Conservation (phyloP, 1,140 invertebrate species). For the Lasaia peninsularis region DNA sequence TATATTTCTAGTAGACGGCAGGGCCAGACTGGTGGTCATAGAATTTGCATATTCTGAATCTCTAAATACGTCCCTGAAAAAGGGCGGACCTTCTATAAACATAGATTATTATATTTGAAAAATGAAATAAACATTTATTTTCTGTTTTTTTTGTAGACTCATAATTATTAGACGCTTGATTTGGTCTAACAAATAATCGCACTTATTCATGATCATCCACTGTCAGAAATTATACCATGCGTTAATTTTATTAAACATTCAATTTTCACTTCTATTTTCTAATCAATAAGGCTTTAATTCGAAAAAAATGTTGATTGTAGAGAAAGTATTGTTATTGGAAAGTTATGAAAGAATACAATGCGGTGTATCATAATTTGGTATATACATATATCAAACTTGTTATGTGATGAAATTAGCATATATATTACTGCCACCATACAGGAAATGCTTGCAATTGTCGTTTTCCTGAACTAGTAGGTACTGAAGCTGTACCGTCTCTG, state of each 20-base stretch:
- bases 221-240: slow-evolving; percentile 7
- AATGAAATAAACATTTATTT: neutral
- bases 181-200: slow-evolving; percentile 1
- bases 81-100: no score
- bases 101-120: neutral
- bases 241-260: neutral
- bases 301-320: neutral
- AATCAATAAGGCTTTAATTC: neutral
- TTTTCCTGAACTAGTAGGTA: no score
- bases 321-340: slow-evolving; percentile 8
- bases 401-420: neutral
- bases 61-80: no score
- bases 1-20: no score
- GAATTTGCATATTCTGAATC: no score
- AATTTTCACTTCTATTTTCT: neutral
- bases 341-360: slow-evolving; percentile 6
- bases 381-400: neutral
- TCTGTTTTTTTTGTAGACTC: neutral
- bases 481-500: no score
- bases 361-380: neutral
- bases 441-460: no score
- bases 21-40: no score
- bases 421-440: no score
- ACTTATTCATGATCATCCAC: slow-evolving; percentile 7
- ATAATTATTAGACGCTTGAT: neutral